These are phyloP conservation scores for Mantis religiosa DNA, from an alignment of 2,888 invertebrate genomes.

Conservation along the genomic window DNA sequence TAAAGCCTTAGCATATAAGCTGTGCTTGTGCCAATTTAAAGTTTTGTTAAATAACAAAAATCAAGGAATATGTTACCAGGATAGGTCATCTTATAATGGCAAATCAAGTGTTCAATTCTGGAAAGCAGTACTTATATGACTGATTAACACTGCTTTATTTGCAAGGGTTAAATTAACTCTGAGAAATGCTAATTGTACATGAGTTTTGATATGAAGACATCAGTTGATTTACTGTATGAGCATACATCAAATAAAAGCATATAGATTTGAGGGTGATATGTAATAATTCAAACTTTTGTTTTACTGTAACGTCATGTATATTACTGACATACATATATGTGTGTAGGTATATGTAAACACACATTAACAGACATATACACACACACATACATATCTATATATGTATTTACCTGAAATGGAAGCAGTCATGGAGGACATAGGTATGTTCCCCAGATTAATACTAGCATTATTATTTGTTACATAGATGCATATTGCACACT, in stretches of 20 bases:
- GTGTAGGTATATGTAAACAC: neutral
- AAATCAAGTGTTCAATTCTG: no score
- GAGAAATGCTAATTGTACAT: neutral
- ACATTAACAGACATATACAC: neutral
- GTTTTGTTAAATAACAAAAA: neutral
- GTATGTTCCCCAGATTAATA: neutral
- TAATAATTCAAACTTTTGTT: neutral
- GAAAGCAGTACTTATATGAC: neutral
- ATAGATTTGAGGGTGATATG: neutral
- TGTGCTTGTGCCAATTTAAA: neutral
- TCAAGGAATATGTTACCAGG: neutral
- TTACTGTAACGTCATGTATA: neutral
- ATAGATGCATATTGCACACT: neutral
- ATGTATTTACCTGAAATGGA: neutral
- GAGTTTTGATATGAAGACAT: neutral
- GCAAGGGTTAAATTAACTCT: neutral
- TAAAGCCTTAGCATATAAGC: no score
- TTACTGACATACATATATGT: neutral
- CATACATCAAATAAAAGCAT: neutral
- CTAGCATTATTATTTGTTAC: neutral
- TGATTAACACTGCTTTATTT: neutral
- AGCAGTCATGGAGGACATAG: neutral
- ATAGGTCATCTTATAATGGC: neutral
- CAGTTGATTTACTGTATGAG: neutral
- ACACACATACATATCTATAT: neutral